Evolutionary conservation across 1,140 invertebrate species (phyloP).

Genomic region (Amphibalanus amphitrite): DNA sequence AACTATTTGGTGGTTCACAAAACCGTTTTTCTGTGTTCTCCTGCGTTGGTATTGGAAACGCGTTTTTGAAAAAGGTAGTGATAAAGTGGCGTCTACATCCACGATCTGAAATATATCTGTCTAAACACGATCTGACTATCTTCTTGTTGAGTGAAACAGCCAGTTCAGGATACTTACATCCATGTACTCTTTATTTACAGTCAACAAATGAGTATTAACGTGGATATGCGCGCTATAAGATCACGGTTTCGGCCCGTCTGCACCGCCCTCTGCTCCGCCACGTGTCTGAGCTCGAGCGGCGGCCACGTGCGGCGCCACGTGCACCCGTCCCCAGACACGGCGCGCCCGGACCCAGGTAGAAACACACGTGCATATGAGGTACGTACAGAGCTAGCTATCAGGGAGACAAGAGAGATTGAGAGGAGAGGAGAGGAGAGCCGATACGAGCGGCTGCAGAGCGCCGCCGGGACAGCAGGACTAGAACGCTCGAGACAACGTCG

Average conservation of each 20-base stretch:
- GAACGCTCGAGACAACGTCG: constrained; percentile 1
- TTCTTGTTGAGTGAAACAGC: no score
- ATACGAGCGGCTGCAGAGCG: neutral
- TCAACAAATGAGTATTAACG: constrained; percentile 2
- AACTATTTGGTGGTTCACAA: no score
- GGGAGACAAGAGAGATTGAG: neutral
- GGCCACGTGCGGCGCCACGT: neutral
- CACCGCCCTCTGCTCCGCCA: neutral
- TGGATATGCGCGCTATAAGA: neutral
- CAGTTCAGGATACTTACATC: neutral
- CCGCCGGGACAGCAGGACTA: neutral
- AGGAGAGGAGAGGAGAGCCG: neutral
- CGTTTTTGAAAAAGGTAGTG: no score
- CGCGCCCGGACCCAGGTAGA: neutral
- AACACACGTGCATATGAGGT: neutral
- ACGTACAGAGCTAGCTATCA: neutral
- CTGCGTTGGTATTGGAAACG: no score
- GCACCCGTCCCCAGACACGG: neutral
- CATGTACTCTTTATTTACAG: constrained; percentile 2
- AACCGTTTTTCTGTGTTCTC: no score
- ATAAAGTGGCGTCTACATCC: no score
- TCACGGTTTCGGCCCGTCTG: neutral
- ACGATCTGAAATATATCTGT: no score
- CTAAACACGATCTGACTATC: no score
- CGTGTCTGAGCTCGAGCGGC: neutral